Evolutionary conservation across 2,797 vertebrate species (phyloP), one percentile per base, ranked within the genome.

Genomic region (Smutsia temminckii): DNA sequence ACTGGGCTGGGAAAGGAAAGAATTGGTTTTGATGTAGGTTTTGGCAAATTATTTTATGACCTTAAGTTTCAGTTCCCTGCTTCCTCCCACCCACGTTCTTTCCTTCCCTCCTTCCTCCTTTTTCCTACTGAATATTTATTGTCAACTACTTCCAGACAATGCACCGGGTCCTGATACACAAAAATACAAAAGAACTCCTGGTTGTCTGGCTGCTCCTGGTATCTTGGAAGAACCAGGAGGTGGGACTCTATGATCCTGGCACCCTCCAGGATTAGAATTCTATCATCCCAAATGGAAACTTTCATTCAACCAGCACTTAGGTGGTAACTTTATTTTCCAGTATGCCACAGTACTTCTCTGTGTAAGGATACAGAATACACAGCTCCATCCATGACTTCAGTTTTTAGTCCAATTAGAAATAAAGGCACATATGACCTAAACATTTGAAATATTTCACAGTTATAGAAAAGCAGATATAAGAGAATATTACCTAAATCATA

Each of bases 341-440:
- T 23, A 6, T 2, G 18, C 42, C 14, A n/a, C n/a, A 25, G 42
- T 7, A 61, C 11, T 25, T 55, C 37, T 77, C 51, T 64, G 5
- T 40, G 4, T 42, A 78, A 72, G 46, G 57, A 63, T 8, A 0
- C 0, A 20, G 16, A 86, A 63, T 8, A 55, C 8, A 42, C 11
- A 8, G 25, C 46, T 53, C 63, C 72, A 51, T 29, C 17, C 1
- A 32, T 37, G 57, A 51, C 80, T 46, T 80, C 6, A 25, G 34
- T 18, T 81, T 80, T 81, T 51, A 94, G 20, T 79, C 27, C 42
- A 9, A 34, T 78, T 53, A 75, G 75, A 96, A 95, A 74, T 53
- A n/a, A 86, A 92, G 89, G 42, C 42, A 46, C 51, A 37, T 5
- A 7, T 6, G 25, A 57, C 10, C 27, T 23, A 83, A 49, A 84